Percentiles rank a stretch among this genome's conserved stretches.
phyloP scores from a whole-genome alignment of 2,797 vertebrate genomes.

The Varecia variegata region DNA sequence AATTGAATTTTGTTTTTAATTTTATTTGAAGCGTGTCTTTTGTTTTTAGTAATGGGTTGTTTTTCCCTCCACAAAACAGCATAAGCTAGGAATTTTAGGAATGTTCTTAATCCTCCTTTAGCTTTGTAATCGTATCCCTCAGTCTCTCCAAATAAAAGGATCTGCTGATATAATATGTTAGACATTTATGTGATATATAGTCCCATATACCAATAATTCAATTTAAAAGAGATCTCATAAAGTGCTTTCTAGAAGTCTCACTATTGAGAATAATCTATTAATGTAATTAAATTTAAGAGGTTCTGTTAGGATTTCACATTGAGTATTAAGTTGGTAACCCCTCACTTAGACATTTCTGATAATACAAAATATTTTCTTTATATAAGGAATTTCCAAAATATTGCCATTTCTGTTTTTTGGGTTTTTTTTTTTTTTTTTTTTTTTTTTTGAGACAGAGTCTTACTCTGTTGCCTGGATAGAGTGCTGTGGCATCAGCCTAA shows the following conservation, averaged over 20 bases:
- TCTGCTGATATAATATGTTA: background rate
- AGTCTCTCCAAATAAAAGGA: background rate
- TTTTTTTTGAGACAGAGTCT: too few relatives aligned
- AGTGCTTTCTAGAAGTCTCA: background rate
- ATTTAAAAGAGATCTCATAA: background rate
- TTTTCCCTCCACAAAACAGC: background rate
- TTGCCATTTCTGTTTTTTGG: background rate
- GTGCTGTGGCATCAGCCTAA: too few relatives aligned
- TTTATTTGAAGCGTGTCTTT: slow-evolving; percentile 2
- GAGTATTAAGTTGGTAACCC: background rate
- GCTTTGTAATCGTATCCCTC: slow-evolving; percentile 14
- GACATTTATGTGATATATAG: background rate
- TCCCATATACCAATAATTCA: background rate
- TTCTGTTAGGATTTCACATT: slow-evolving; percentile 10
- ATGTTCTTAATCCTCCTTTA: slow-evolving; percentile 29
- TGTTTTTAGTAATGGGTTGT: background rate
- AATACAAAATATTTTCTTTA: background rate
- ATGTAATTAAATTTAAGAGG: slow-evolving; percentile 21
- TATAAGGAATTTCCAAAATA: slow-evolving; percentile 12
- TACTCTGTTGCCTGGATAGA: too few relatives aligned
- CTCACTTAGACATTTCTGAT: background rate
- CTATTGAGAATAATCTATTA: background rate
- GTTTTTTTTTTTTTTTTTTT: too few relatives aligned
- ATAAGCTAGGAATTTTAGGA: slow-evolving; percentile 32
- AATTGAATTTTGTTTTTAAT: slow-evolving; percentile 52